Evolutionary conservation across 2,113 vertebrate species (phyloP).

Genomic region (Brachypteracias leptosomus): DNA sequence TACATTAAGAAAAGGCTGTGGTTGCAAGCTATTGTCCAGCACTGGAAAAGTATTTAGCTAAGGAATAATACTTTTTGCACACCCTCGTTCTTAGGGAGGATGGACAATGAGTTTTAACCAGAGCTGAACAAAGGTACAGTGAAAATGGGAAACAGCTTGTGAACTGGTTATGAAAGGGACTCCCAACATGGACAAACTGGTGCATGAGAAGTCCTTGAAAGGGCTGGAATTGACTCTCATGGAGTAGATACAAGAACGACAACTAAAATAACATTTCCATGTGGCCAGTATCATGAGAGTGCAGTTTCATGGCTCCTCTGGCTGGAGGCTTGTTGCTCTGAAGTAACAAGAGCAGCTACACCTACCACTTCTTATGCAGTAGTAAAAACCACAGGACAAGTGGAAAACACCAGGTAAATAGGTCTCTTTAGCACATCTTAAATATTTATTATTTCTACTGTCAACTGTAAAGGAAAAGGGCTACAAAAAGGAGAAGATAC

Average conservation of each 20-base stretch:
- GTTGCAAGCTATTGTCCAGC: constrained; percentile 23
- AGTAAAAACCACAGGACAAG: neutral
- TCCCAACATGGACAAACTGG: neutral
- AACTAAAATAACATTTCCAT: neutral
- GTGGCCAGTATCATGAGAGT: neutral
- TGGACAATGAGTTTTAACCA: neutral
- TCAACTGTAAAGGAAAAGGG: neutral
- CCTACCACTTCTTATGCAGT: neutral
- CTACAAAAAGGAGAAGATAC: neutral
- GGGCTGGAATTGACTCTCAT: neutral
- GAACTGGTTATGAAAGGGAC: neutral
- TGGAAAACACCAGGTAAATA: neutral
- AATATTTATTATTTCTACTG: neutral
- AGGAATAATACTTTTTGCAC: neutral
- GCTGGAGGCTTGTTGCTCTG: neutral
- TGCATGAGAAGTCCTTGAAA: neutral
- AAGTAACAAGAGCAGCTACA: neutral
- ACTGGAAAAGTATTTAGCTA: constrained; percentile 7
- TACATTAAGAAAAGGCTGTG: neutral
- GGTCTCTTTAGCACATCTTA: neutral
- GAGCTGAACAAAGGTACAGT: neutral
- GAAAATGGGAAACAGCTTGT: neutral
- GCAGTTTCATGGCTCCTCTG: neutral
- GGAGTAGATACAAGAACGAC: neutral
- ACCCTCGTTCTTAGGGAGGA: neutral